These are phyloP conservation scores for Muscicapa adusta DNA, from an alignment of 2,113 vertebrate species.

Conservation along the genomic window DNA sequence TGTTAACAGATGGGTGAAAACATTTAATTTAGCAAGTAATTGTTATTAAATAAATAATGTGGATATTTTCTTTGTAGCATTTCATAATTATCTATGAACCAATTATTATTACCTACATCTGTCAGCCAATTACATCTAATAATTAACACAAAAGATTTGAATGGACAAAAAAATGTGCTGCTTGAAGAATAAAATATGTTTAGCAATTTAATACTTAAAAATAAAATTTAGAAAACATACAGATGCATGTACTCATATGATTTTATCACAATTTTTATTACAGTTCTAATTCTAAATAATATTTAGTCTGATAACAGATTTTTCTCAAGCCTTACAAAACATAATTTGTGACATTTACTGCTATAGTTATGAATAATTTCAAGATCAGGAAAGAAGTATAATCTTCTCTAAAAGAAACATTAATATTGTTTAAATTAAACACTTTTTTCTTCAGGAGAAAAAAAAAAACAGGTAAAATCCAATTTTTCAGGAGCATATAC, in stretches of 20 bases:
- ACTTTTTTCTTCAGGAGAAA: not conserved
- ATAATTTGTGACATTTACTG: not conserved
- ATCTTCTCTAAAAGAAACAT: not conserved
- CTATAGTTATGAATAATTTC: not conserved
- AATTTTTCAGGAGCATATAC: not conserved
- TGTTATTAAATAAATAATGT: constrained; percentile 42
- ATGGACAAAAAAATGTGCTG: not conserved
- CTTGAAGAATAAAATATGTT: not conserved
- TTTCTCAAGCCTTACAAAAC: not conserved
- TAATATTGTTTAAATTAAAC: not conserved
- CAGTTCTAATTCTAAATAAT: not conserved
- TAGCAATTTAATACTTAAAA: constrained; percentile 1
- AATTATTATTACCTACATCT: constrained; percentile 37
- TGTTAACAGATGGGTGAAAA: constrained; percentile 33
- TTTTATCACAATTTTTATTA: not conserved
- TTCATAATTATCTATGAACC: not conserved
- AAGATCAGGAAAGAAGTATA: not conserved
- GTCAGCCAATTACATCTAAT: constrained; percentile 10
- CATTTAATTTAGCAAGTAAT: not conserved
- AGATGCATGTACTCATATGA: not conserved
- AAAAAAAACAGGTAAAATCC: not conserved
- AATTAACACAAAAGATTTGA: not conserved
- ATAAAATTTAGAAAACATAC: not conserved
- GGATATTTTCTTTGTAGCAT: not conserved
- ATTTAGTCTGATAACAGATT: not conserved